Conservation (phyloP, 2,888 invertebrate genomes). For the Chrysolina oricalcia region DNA sequence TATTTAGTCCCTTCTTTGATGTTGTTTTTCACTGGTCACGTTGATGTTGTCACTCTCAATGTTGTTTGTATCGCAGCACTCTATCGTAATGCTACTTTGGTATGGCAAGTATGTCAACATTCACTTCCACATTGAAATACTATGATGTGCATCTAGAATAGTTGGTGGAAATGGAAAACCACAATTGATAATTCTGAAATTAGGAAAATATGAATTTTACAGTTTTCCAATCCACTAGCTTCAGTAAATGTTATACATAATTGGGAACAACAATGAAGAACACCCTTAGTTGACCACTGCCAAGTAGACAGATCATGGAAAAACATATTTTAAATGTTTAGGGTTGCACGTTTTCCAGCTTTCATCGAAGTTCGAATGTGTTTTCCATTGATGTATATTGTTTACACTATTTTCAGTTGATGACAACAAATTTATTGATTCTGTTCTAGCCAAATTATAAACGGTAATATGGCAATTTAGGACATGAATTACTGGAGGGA, state of each 20-base stretch:
- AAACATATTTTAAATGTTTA: constrained; percentile 21
- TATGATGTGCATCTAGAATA: not conserved
- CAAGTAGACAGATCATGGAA: constrained; percentile 11
- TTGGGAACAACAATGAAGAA: too few relatives aligned
- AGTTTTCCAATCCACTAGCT: too few relatives aligned
- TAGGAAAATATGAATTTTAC: too few relatives aligned
- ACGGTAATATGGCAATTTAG: constrained; percentile 3
- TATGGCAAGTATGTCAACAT: not conserved
- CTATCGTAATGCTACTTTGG: constrained; percentile 34
- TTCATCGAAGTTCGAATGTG: constrained; percentile 35
- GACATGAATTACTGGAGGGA: not conserved
- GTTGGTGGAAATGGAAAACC: not conserved
- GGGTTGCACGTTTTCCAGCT: constrained; percentile 35
- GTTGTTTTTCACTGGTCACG: constrained; percentile 64
- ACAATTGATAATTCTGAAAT: too few relatives aligned
- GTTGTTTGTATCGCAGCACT: constrained; percentile 67
- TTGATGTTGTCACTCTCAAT: constrained; percentile 68
- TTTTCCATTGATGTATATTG: constrained; percentile 22
- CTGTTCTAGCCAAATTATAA: not conserved
- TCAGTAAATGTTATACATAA: too few relatives aligned
- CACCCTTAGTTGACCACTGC: too few relatives aligned
- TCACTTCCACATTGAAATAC: not conserved
- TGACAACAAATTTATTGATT: not conserved
- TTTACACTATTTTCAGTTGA: constrained; percentile 2
- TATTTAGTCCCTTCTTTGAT: constrained; percentile 39